These are phyloP conservation scores for Forbesichthys agassizii DNA, from an alignment of 2,113 vertebrate species.

Conservation along the genomic window DNA sequence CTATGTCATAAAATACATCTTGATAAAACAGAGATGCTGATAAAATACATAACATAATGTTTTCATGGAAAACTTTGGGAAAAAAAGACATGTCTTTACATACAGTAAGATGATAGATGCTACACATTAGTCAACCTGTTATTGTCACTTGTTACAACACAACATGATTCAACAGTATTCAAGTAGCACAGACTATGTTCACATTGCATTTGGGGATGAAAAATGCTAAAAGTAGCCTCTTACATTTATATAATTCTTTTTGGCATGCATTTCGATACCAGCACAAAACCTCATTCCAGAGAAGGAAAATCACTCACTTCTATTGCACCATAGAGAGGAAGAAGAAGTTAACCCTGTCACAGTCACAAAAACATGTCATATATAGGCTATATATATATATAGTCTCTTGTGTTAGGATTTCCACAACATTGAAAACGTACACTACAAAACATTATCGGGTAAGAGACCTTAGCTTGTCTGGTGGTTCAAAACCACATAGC, in stretches of 20 bases:
- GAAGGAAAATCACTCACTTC: constrained; percentile 81
- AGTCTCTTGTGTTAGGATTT: constrained; percentile 46
- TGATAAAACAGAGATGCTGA: constrained; percentile 53
- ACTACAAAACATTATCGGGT: constrained; percentile 53
- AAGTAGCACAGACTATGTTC: constrained; percentile 66
- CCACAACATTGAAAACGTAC: constrained; percentile 56
- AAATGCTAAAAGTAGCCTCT: constrained; percentile 40
- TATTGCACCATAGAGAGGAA: constrained; percentile 78
- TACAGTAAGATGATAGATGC: constrained; percentile 59
- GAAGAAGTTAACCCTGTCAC: constrained; percentile 78
- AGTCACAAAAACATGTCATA: constrained; percentile 53
- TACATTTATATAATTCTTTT: constrained; percentile 67
- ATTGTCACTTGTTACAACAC: constrained; percentile 58
- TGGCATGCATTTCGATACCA: constrained; percentile 89
- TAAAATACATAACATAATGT: constrained; percentile 85
- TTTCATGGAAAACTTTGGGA: constrained; percentile 84
- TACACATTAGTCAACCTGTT: constrained; percentile 58
- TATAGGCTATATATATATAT: constrained; percentile 46
- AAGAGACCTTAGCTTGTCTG: constrained; percentile 53
- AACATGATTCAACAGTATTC: constrained; percentile 49
- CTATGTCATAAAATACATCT: constrained; percentile 92
- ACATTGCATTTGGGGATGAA: constrained; percentile 79
- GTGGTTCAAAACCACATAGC: constrained; percentile 40
- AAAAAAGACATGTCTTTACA: constrained; percentile 39
- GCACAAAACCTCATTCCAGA: constrained; percentile 74